Base-by-base conservation (phyloP, 1,140 invertebrate genomes). In the Apocrypta bakeri region DNA sequence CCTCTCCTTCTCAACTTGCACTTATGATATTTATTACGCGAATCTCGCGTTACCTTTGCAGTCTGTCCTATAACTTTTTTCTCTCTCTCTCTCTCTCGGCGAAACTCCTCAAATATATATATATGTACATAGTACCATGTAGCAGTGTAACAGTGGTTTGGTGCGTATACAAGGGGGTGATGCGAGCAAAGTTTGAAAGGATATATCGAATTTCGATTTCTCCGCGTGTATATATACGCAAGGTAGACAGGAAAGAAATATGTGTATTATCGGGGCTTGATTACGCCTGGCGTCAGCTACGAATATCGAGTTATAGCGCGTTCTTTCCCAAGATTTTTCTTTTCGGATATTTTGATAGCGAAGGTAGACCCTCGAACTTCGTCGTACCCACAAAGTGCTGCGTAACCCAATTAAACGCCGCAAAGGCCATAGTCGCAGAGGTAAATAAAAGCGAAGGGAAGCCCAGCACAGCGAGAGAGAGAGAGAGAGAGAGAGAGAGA, bases 11-110 rank as follows among this genome's bases (percentile, higher is more conserved):
- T 64, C 74, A 21, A 31, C 24, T 37, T 66, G 25, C 64, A 3
- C 24, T 68, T 21, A 71, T 56, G 68, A 61, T 63, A 79, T 79
- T 79, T 79, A 79, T 79, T 37, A 42, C 29, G 29, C 64, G 63
- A 40, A 17, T 33, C 25, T 79, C 77, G 24, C 66, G 25, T 66
- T 69, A 79, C 64, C 69, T 72, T 24, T 29, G 24, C 25, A 21
- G n/a, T 25, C 61, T 3, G 4, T 29, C 25, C 66, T 27, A n/a
- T n/a, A n/a, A 29, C 27, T 66, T 40, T 77, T 77, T 68, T 33
- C n/a, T n/a, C n/a, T n/a, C n/a, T n/a, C n/a, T n/a, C n/a, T 8
- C 33, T 27, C 63, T 42, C 2, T 6, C 31, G 74, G 29, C 64
- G 64, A 4, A 66, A 7, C n/a, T 66, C n/a, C n/a, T 24, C 24